Conservation (phyloP, 1,140 invertebrate genomes). For the Venustaconcha ellipsiformis region DNA sequence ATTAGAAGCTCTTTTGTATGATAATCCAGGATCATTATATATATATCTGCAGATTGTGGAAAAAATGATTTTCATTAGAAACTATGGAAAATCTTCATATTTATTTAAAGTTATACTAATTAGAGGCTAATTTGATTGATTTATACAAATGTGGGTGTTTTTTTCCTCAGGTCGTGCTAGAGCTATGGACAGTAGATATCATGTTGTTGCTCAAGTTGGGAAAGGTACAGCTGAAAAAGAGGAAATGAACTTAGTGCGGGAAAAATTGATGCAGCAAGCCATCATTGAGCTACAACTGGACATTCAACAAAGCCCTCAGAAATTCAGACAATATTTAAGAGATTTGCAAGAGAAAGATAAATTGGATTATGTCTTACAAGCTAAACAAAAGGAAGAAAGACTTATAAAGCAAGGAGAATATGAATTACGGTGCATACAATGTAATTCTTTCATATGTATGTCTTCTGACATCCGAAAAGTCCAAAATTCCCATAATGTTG, state of each 20-base stretch:
- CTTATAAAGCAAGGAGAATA: constrained; percentile 22
- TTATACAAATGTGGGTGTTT: too few relatives aligned
- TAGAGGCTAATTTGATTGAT: not conserved
- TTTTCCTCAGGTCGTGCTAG: constrained; percentile 40
- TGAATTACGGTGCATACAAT: constrained; percentile 39
- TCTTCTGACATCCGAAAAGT: constrained; percentile 38
- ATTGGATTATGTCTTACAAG: constrained; percentile 10
- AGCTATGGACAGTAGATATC: constrained; percentile 37
- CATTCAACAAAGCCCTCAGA: constrained; percentile 1
- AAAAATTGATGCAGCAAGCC: constrained; percentile 48
- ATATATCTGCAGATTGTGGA: too few relatives aligned
- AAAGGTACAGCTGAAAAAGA: constrained; percentile 38
- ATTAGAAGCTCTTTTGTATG: too few relatives aligned
- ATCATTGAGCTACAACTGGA: constrained; percentile 14
- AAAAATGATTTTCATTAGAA: too few relatives aligned
- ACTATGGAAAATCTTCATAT: too few relatives aligned
- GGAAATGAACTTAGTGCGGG: constrained; percentile 42
- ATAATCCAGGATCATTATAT: too few relatives aligned
- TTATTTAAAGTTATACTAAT: not conserved
- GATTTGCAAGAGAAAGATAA: constrained; percentile 38
- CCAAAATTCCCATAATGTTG: constrained; percentile 35
- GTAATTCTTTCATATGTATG: constrained; percentile 36
- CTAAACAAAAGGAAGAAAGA: constrained; percentile 7
- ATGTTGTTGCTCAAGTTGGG: constrained; percentile 32
- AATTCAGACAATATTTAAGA: constrained; percentile 15